Base-by-base conservation (phyloP, 2,113 vertebrate genomes). In the Spea multiplicata region DNA sequence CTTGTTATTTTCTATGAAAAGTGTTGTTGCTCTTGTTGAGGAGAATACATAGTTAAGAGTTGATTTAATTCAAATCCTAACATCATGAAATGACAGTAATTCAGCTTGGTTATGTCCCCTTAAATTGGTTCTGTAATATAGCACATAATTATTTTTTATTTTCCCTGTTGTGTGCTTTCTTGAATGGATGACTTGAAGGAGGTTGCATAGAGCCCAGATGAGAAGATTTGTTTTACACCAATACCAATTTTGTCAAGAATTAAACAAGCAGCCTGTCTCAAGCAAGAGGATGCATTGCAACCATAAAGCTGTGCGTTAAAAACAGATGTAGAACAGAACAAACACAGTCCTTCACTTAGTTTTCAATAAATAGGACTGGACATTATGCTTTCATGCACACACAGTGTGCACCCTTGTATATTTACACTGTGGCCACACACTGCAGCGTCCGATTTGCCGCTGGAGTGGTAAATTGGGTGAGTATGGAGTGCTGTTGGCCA, bases 51-150 rank as follows among this genome's bases (percentile, higher is more conserved):
- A 74, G 44, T 65, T 74, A 74, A 74, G 44, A 49, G 64, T 74
- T 50, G 47, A 74, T 74, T 64, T 74, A 62, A 48, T 74, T 16
- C n/a, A 59, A n/a, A 74, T 12, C 16, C 57, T 62, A 73, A 74
- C 14, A 64, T 49, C 48, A 45, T 44, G 5, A 74, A 74, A 45
- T 47, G 5, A 57, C 45, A 64, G 8, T 49, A 49, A 73, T 73
- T 53, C 45, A 59, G n/a, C 49, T 45, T 30, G 53, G 57, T 16
- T 74, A 30, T n/a, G 8, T 48, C 14, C 64, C 12, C 44, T 49
- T 74, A 17, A 61, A 74, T 74, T 74, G 61, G 57, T 62, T 74
- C 12, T 48, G 47, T 62, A 64, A 62, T 49, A 74, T 49, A 17
- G n/a, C 44, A 74, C 16, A 12, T 8, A 74, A 74, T 74, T 62